Percentiles rank a stretch among this genome's conserved stretches.
Conservation (phyloP, 2,797 vertebrate genomes). For the Gambusia yucatana region DNA sequence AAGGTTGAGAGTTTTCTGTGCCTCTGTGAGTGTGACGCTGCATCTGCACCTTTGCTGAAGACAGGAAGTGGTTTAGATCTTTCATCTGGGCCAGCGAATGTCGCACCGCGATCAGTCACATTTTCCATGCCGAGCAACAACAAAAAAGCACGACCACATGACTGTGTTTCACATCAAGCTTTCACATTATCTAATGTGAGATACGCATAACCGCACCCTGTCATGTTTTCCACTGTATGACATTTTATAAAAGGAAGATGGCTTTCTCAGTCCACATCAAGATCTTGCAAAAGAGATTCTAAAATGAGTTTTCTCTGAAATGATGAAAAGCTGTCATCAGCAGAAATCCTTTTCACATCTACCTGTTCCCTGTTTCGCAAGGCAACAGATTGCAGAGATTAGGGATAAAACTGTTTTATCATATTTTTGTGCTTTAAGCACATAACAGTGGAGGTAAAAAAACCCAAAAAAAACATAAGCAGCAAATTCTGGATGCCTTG, state of each 20-base stretch:
- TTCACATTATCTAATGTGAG: constrained; percentile 69
- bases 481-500: constrained; percentile 1
- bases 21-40: constrained; percentile 45
- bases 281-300: constrained; percentile 31
- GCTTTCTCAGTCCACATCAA: constrained; percentile 18
- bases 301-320: constrained; percentile 26
- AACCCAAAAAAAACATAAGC: neutral
- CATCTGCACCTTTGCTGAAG: constrained; percentile 53
- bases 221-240: constrained; percentile 74
- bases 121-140: constrained; percentile 70
- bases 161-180: constrained; percentile 56
- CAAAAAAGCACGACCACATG: constrained; percentile 39
- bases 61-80: constrained; percentile 78
- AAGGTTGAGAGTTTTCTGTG: constrained; percentile 47
- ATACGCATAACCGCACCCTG: constrained; percentile 38
- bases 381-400: constrained; percentile 14
- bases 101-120: constrained; percentile 59
- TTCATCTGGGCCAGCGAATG: constrained; percentile 60
- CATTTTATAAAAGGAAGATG: constrained; percentile 56
- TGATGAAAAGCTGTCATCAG: constrained; percentile 16
- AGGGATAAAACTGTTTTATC: constrained; percentile 18
- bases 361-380: constrained; percentile 30
- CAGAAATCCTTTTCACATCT: neutral
- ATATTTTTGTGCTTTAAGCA: constrained; percentile 13
- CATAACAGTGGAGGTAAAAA: neutral